A percentile compares a stretch with the other conserved stretches of the same genome.
Evolutionary conservation across 2,888 invertebrate genomes (phyloP).

Genomic region (Epinotia brunnichana): DNA sequence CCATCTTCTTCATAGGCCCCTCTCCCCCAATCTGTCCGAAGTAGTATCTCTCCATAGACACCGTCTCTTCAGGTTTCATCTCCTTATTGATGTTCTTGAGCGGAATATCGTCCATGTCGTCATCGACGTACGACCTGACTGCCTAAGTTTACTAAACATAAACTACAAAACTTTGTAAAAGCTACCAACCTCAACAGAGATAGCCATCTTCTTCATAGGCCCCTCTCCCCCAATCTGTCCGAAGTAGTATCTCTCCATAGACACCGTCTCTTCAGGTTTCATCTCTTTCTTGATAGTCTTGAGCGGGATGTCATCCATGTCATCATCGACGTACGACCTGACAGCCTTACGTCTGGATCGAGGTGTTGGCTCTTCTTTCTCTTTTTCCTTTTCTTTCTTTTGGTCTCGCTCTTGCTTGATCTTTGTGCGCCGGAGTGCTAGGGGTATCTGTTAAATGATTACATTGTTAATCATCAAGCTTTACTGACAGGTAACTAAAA

Average conservation of each 20-base stretch:
- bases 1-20: constrained; percentile 50
- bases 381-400: constrained; percentile 54
- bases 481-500: too few species aligned
- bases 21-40: constrained; percentile 82
- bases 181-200: constrained; percentile 71
- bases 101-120: constrained; percentile 72
- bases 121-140: constrained; percentile 66
- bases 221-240: constrained; percentile 77
- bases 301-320: constrained; percentile 71
- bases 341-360: constrained; percentile 66
- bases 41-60: constrained; percentile 86
- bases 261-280: constrained; percentile 77
- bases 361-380: constrained; percentile 44
- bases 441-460: constrained; percentile 61
- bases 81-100: constrained; percentile 76
- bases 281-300: constrained; percentile 75
- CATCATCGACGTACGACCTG: constrained; percentile 68
- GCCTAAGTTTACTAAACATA: constrained; percentile 18
- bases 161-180: background rate
- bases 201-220: constrained; percentile 55
- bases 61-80: constrained; percentile 71
- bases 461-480: background rate
- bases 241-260: constrained; percentile 86
- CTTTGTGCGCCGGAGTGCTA: constrained; percentile 72
- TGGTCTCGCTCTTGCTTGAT: constrained; percentile 72